Base-by-base conservation (phyloP, 2,888 invertebrate species). In the Atrina japonica region DNA sequence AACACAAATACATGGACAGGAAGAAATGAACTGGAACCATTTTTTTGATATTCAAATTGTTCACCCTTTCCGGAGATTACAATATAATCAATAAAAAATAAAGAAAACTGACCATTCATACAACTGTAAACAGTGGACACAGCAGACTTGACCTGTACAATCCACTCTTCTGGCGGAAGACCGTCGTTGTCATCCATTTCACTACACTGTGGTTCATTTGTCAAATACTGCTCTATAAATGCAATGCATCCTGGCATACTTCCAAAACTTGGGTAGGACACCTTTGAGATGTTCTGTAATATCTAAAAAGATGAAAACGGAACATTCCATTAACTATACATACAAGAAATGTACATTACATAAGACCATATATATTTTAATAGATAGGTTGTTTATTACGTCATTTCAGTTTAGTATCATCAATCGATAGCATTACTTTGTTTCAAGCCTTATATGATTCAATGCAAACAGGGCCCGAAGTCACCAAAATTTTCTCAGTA, bases 181-280 rank as follows among this genome's bases (percentile, higher is more conserved):
- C 80, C 81, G 53, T 75, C 73, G 53, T 73, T 75, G 7, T 49
- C 27, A 41, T 78, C 79, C 49, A 81, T 75, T 7, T 78, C 71
- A 16, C 40, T 27, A 5, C 73, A 27, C 52, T 70, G 59, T 29
- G 60, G 65, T 3, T 66, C 27, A 27, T 56, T 27, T 18, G 53
- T 45, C 41, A 83, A 45, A 75, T 76, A 81, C 55, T 64, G 66
- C 52, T 78, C 72, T 2, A 80, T 59, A 67, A 81, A 81, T n/a
- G 77, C 78, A 27, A 81, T 66, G 47, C 74, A 74, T 14, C 79
- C 77, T 61, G 80, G 80, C 23, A 83, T 30, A 40, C 73, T 70
- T 6, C 53, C 55, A 25, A 80, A 21, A 11, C 53, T 49, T 35
- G 81, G 78, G 50, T 66, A 75, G 14, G 78, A 52, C 52, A 60